Evolutionary conservation across 2,113 vertebrate genomes (phyloP).

Genomic region (Thalassoma bifasciatum): DNA sequence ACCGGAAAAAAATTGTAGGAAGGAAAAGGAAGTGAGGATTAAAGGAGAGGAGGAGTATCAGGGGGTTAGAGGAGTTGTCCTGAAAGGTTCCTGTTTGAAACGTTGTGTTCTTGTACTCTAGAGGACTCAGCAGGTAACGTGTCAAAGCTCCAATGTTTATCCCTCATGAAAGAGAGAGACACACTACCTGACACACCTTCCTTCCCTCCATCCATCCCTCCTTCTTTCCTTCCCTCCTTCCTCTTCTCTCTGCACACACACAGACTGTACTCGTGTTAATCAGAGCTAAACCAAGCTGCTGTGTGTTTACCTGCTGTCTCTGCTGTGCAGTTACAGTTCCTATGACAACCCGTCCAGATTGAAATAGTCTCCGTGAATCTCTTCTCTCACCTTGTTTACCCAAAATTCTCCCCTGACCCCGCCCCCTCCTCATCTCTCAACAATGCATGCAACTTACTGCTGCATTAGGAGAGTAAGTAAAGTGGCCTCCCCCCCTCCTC

Average conservation of each 20-base stretch:
- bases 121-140: constrained; percentile 2
- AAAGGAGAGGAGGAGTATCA: constrained; percentile 28
- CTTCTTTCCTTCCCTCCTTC: background rate
- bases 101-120: constrained; percentile 51
- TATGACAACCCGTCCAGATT: no score
- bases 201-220: background rate
- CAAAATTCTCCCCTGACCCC: constrained; percentile 1
- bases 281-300: constrained; percentile 43
- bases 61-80: no score
- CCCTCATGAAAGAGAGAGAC: background rate
- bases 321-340: constrained; percentile 64
- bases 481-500: background rate
- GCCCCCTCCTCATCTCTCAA: background rate
- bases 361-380: constrained; percentile 15
- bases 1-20: background rate
- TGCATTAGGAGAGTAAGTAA: constrained; percentile 22
- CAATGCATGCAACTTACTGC: constrained; percentile 6
- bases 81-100: no score
- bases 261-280: constrained; percentile 63
- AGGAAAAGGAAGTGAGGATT: no score
- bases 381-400: constrained; percentile 64
- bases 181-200: constrained; percentile 7
- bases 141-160: no score
- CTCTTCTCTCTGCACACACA: constrained; percentile 6
- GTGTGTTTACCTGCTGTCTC: constrained; percentile 68